Base-by-base conservation (phyloP, 1,140 invertebrate species). In the Drosophila kikkawai region DNA sequence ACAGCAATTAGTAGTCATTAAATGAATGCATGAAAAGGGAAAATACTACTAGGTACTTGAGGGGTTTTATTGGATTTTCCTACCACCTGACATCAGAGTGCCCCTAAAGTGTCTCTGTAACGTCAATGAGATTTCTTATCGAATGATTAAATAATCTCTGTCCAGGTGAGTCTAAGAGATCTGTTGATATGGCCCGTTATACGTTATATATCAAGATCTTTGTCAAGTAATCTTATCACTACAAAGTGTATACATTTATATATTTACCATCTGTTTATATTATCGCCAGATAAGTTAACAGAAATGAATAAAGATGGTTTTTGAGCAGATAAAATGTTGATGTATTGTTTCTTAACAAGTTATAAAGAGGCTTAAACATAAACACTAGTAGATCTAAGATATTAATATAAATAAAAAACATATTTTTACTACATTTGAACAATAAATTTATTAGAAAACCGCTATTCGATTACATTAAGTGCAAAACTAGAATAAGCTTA, bases 81-180 rank as follows among this genome's bases (percentile, higher is more conserved):
- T 48, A 26, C 48, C 66, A 58, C 50, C 51, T 71, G 68, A 71
- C 66, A 36, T 48, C 17, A 48, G 19, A 22, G 17, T 12, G 32
- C 41, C 17, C 1, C 4, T 7, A 26, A 15, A 22, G 22, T 51
- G 36, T 41, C 19, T 41, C 4, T 47, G 32, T 17, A n/a, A 70
- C 68, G 65, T 71, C 65, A 69, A 47, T 57, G 19, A 7, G 32
- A n/a, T 32, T 32, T 12, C 64, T 70, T 70, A 70, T 71, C 68
- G 19, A 47, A 7, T 32, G 13, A 4, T 45, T 64, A 37, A 42
- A 12, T 69, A 70, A 70, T 69, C 64, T 55, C 11, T 39, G 34
- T 6, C 26, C 36, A 32, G 4, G 8, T 56, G 36, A 64, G 8
- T 32, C 12, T 22, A 32, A 19, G 36, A 66, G 59, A 65, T 65